Evolutionary conservation across 2,113 vertebrate genomes (phyloP), one percentile per base, ranked within the genome.

Genomic region (Procapra przewalskii): DNA sequence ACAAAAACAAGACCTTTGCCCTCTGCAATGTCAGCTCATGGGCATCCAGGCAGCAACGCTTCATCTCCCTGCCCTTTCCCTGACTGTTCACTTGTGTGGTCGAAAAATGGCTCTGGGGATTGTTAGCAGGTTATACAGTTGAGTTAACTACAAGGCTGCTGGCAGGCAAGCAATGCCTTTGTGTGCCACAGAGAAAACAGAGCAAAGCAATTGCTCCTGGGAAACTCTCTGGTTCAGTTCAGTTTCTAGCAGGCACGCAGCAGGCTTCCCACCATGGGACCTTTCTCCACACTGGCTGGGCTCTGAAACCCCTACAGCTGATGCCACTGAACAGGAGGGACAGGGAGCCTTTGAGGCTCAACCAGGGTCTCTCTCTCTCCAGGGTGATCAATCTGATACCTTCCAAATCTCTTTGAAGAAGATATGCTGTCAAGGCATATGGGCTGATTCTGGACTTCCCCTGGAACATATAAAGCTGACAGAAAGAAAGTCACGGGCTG

Each of bases 371-470:
- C 23, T 64, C 27, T 64, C 27, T 95, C 31, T 85, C 57, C 6
- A 77, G 31, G 27, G 36, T 48, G 43, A 85, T 81, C 45, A 75
- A 27, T 77, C 31, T 85, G 45, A 81, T 43, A 84, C 16, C 14
- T 90, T 93, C 17, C 64, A 88, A 83, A 92, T 85, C 23, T 21
- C n/a, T 88, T 80, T 85, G 29, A 90, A 96, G 75, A 90, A 90
- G 67, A 25, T 48, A 45, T 8, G 25, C 33, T 8, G 75, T 48
- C 3, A 33, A 80, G 60, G 81, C 14, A 6, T 33, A 55, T 27
- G 7, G 89, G 9, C 57, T 90, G 52, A 67, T 52, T 8, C 81
- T 5, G 84, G 62, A 62, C 60, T 36, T 92, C 16, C 88, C 4
- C 4, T 64, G 13, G 33, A 87, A n/a, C 12, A 81, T 57, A 43